phyloP scores from a whole-genome alignment of 2,888 invertebrate species.

The Meganola albula region DNA sequence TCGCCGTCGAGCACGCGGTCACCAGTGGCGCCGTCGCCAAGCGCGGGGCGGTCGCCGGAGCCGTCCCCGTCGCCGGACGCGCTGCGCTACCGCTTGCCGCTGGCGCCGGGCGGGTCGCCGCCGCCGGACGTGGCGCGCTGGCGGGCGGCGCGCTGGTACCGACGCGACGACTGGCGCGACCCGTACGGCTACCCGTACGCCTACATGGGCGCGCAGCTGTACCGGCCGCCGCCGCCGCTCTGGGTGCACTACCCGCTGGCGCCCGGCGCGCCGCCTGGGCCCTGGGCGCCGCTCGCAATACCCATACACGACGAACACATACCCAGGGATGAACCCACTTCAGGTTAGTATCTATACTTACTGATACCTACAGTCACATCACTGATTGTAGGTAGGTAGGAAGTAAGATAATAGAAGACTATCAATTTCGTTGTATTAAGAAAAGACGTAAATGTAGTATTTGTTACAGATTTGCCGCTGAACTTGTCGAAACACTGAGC shows the following conservation, averaged over 20 bases:
- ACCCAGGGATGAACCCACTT: constrained; percentile 77
- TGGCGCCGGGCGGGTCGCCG: constrained; percentile 28
- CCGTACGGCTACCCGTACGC: constrained; percentile 61
- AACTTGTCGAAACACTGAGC: constrained; percentile 90
- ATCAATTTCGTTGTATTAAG: no score
- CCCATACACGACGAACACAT: constrained; percentile 70
- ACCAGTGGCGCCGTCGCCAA: constrained; percentile 50
- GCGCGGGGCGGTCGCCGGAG: constrained; percentile 54
- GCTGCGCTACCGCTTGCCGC: constrained; percentile 28
- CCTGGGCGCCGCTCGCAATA: constrained; percentile 74
- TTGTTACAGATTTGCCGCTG: constrained; percentile 91
- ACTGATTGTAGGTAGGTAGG: no score
- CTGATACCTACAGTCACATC: no score
- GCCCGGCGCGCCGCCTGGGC: constrained; percentile 62
- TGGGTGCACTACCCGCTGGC: constrained; percentile 73
- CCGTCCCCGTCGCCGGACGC: constrained; percentile 42
- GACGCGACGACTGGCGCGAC: constrained; percentile 46
- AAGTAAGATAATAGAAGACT: no score
- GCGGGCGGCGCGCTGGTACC: constrained; percentile 45
- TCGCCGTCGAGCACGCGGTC: constrained; percentile 56
- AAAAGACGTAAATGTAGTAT: no score
- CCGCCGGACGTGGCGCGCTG: constrained; percentile 39
- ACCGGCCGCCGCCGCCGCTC: constrained; percentile 57
- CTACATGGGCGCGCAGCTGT: constrained; percentile 60
- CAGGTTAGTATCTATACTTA: constrained; percentile 71